phyloP scores from a whole-genome alignment of 2,797 vertebrate species.

The Varecia variegata region DNA sequence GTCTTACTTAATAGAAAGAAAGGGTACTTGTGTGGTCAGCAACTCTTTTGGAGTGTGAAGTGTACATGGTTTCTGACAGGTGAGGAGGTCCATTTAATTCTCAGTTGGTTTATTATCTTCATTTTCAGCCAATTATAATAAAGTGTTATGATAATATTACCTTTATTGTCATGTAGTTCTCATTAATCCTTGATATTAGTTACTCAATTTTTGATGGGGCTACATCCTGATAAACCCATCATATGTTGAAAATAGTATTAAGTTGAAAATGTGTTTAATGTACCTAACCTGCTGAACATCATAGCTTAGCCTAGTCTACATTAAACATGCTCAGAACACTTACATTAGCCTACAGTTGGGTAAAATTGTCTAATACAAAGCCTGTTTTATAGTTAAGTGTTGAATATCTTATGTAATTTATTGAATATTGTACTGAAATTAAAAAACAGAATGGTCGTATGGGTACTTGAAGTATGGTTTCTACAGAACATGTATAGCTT shows the following conservation, averaged over 20 bases:
- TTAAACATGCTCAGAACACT: not conserved
- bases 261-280: not conserved
- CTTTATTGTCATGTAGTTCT: conserved; percentile 18
- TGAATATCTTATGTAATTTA: not conserved
- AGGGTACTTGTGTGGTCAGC: not conserved
- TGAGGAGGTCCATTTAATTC: conserved; percentile 48
- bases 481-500: not conserved
- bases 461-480: not conserved
- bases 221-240: not conserved
- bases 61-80: not conserved
- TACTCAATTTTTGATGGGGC: not conserved
- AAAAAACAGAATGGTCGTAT: not conserved
- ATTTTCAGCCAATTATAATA: conserved; percentile 46
- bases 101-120: conserved; percentile 29
- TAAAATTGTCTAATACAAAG: not conserved
- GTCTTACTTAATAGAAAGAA: conserved; percentile 38
- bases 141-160: conserved; percentile 8
- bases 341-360: not conserved
- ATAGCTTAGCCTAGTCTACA: not conserved
- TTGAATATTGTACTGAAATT: not conserved
- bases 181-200: conserved; percentile 46
- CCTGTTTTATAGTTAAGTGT: not conserved
- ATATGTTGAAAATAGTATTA: not conserved
- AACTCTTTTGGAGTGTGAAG: not conserved
- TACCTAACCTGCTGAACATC: not conserved